These are phyloP conservation scores for Xenus cinereus DNA, from an alignment of 2,113 vertebrate genomes.

Conservation along the genomic window DNA sequence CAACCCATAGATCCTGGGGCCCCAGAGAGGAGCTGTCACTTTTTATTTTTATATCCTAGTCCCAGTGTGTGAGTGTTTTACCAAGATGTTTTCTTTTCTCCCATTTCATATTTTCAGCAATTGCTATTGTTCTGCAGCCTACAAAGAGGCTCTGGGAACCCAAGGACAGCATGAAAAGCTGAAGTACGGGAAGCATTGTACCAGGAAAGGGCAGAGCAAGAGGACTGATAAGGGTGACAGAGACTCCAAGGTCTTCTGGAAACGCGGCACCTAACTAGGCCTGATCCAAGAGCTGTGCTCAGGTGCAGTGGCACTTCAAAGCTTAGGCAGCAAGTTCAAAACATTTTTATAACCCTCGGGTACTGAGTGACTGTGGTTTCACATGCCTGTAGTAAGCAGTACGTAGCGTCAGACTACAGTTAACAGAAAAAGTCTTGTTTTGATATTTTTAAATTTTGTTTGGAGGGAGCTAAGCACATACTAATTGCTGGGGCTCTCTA, in stretches of 20 bases:
- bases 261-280: background rate
- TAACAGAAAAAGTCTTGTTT: background rate
- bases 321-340: background rate
- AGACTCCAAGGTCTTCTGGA: constrained; percentile 21
- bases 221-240: background rate
- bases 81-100: constrained; percentile 15
- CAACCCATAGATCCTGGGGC: background rate
- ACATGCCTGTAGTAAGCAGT: background rate
- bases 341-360: background rate
- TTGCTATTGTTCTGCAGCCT: constrained; percentile 45
- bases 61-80: constrained; percentile 20
- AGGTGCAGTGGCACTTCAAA: background rate
- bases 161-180: constrained; percentile 21
- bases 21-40: constrained; percentile 34
- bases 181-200: background rate
- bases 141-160: background rate
- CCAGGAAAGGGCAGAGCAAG: constrained; percentile 42
- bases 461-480: background rate
- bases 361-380: background rate
- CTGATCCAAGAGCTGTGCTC: background rate
- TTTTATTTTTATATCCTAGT: constrained; percentile 34
- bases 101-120: constrained; percentile 16
- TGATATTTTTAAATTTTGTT: background rate
- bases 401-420: background rate
- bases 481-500: background rate